These are phyloP conservation scores for Empidonax traillii DNA, from an alignment of 2,113 vertebrate species.

Conservation along the genomic window DNA sequence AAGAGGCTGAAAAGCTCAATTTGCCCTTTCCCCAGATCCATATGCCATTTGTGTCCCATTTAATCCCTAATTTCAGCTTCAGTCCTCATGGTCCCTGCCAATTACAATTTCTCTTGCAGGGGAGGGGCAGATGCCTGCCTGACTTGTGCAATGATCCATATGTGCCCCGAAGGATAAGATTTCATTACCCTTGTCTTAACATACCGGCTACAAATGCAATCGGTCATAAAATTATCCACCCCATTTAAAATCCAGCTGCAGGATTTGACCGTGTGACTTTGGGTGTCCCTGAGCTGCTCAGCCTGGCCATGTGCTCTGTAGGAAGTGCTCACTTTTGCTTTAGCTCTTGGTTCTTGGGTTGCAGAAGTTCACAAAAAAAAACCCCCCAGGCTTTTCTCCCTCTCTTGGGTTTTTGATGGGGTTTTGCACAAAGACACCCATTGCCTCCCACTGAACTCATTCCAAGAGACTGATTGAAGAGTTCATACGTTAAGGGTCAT, in stretches of 20 bases:
- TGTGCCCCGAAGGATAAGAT: slow-evolving; percentile 34
- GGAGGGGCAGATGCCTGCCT: slow-evolving; percentile 38
- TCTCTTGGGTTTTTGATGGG: neutral
- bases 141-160: slow-evolving; percentile 44
- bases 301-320: neutral
- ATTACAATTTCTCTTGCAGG: neutral
- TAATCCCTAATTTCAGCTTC: neutral
- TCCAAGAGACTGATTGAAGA: neutral
- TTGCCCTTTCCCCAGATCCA: neutral
- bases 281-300: neutral
- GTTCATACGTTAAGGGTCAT: neutral
- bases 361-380: neutral
- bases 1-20: neutral
- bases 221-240: slow-evolving; percentile 39
- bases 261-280: slow-evolving; percentile 19
- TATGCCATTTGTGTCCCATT: neutral
- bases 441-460: neutral
- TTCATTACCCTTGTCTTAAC: slow-evolving; percentile 50
- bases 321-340: neutral
- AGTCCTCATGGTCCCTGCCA: neutral
- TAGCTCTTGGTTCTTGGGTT: neutral
- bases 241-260: slow-evolving; percentile 41
- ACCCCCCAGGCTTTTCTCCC: neutral
- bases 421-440: neutral
- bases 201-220: slow-evolving; percentile 21